A percentile compares a stretch with the other conserved stretches of the same genome.
Evolutionary conservation across 1,140 invertebrate species (phyloP).

Genomic region (Dendroctonus valens): DNA sequence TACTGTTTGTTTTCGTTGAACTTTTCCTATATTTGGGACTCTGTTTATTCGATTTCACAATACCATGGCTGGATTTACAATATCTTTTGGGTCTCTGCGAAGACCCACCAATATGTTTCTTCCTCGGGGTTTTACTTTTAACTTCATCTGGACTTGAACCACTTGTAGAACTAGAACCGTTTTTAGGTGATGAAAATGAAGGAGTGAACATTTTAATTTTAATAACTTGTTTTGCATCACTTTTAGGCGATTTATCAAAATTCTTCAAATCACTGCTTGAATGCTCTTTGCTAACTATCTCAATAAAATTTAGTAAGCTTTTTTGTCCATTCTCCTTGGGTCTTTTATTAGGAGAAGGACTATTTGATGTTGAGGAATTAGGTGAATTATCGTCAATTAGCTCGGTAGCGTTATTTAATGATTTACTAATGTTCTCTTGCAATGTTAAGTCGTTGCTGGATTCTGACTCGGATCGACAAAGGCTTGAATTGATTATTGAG

Average conservation of each 20-base stretch:
- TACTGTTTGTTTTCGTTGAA: background rate
- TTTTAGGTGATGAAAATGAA: background rate
- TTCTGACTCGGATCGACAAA: constrained; percentile 25
- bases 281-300: constrained; percentile 19
- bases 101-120: constrained; percentile 24
- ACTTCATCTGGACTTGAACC: background rate
- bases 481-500: constrained; percentile 11
- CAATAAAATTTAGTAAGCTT: constrained; percentile 27
- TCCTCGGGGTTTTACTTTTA: constrained; percentile 6
- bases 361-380: constrained; percentile 3
- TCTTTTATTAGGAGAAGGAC: constrained; percentile 2
- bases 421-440: background rate
- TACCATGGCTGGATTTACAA: background rate
- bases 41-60: background rate
- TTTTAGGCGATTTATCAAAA: constrained; percentile 5
- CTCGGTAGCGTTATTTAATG: background rate
- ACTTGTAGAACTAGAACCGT: background rate
- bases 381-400: constrained; percentile 18
- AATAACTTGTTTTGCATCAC: constrained; percentile 19
- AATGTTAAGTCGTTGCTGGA: constrained; percentile 15
- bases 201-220: constrained; percentile 36
- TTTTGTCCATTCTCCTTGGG: background rate
- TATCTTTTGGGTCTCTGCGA: background rate
- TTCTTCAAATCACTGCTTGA: constrained; percentile 13
- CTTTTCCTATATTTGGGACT: background rate